phyloP scores from a whole-genome alignment of 2,797 vertebrate genomes.

The Pangasius larnaudii region DNA sequence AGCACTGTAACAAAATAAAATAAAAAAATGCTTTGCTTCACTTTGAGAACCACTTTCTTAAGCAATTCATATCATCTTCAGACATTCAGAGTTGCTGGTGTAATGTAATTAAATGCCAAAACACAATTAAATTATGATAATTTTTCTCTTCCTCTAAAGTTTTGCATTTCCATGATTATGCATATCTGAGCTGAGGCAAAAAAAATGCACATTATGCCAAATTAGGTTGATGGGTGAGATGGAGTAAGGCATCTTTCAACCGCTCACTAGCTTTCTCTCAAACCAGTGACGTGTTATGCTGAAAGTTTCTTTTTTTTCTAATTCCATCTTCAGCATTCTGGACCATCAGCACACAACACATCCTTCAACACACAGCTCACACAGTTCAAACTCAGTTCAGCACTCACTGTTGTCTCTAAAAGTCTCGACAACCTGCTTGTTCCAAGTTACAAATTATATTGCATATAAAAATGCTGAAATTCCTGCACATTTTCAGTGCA shows the following conservation, averaged over 20 bases:
- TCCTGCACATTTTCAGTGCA: neutral
- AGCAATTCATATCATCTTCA: neutral
- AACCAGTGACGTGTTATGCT: neutral
- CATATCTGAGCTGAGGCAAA: neutral
- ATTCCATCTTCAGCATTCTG: constrained; percentile 40
- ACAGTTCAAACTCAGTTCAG: constrained; percentile 28
- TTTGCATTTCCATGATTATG: neutral
- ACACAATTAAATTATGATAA: neutral
- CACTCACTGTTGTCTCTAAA: constrained; percentile 7
- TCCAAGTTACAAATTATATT: neutral
- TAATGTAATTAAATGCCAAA: constrained; percentile 16
- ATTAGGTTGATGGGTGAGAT: neutral
- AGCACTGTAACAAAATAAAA: neutral
- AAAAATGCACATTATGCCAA: neutral
- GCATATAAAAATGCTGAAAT: neutral
- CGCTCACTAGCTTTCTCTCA: neutral
- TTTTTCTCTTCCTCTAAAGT: neutral
- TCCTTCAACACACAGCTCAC: constrained; percentile 44
- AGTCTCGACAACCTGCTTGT: neutral
- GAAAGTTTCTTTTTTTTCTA: constrained; percentile 26
- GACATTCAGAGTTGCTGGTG: neutral
- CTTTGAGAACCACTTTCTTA: neutral
- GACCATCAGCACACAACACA: constrained; percentile 26
- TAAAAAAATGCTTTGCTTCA: neutral
- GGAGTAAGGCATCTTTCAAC: neutral